Percentiles rank a stretch among this genome's conserved stretches.
Conservation (phyloP, 1,140 invertebrate genomes). For the Oryctes rhinoceros region DNA sequence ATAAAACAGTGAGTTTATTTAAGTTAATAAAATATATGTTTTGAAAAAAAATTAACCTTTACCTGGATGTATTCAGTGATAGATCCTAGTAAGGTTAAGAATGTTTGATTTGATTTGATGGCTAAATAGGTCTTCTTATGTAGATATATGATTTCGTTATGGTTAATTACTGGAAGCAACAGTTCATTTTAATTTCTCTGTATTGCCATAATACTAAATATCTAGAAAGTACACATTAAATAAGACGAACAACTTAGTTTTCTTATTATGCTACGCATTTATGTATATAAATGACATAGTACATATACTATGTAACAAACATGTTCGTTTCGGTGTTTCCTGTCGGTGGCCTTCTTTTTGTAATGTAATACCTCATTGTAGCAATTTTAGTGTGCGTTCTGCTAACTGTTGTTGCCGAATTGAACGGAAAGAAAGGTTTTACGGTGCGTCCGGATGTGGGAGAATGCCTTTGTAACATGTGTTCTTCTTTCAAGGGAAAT, state of each 20-base stretch:
- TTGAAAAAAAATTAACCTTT: too few relatives aligned
- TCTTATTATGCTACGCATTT: not conserved
- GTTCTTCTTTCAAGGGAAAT: conserved; percentile 28
- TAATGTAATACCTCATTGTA: conserved; percentile 30
- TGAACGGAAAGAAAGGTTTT: conserved; percentile 36
- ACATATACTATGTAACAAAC: conserved; percentile 11
- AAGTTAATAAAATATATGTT: too few relatives aligned
- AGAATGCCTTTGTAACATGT: conserved; percentile 27
- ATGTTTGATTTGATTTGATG: too few relatives aligned
- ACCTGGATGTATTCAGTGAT: too few relatives aligned
- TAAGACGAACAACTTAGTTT: not conserved
- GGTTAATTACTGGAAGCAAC: too few relatives aligned
- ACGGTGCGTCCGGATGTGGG: conserved; percentile 11
- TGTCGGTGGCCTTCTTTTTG: conserved; percentile 24
- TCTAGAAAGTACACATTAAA: not conserved
- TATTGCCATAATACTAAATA: too few relatives aligned
- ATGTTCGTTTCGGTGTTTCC: conserved; percentile 27
- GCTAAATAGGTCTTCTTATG: too few relatives aligned
- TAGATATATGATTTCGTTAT: too few relatives aligned
- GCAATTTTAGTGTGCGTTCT: not conserved
- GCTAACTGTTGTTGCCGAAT: conserved; percentile 1
- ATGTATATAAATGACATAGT: not conserved
- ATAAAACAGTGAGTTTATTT: too few relatives aligned
- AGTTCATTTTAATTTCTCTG: too few relatives aligned
- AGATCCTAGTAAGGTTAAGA: too few relatives aligned